Base-by-base conservation (phyloP, 2,888 invertebrate species). In the Melieria crassipennis region DNA sequence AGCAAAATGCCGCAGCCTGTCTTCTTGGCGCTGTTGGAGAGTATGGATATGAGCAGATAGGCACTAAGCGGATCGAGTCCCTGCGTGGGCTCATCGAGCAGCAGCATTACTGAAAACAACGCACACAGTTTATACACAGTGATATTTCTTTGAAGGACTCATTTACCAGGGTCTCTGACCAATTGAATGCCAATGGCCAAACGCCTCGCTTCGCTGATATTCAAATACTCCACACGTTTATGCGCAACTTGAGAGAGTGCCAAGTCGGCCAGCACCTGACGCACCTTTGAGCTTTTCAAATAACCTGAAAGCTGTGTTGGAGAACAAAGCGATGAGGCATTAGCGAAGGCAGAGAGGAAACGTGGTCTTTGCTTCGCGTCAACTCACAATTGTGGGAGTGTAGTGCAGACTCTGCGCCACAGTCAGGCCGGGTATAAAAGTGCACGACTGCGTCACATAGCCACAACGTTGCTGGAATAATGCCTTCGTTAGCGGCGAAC, bases 31-130 rank as follows among this genome's bases (percentile, higher is more conserved):
- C 93, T 91, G 79, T 96, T 96, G 43, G 96, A 96, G 4, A 98
- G 89, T 83, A 98, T 98, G 0, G 98, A 97, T 65, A 98, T 93
- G 7, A 99, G 93, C 74, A 99, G 89, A 85, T 98, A 98, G 0
- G 98, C 97, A 81, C 97, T 97, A 67, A 99, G 88, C 0, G 98
- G 97, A 86, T 98, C 98, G 77, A 99, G 89, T 77, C 96, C 96
- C 90, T 94, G 94, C 0, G 98, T 97, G 0, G 98, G 97, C 82
- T 98, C 98, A 83, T 98, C 98, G 75, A 97, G 88, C 1, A 98
- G 89, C 3, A 98, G 87, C 80, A 98, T 90, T 30, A 96, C 95
- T 94, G 85, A 3, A 89, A 75, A 46, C 43, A 47, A n/a, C 46
- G 9, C 11, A 30, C 42, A 50, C 50, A 16, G 50, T 4, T 11